These are phyloP conservation scores for Anhinga anhinga DNA, from an alignment of 2,113 vertebrate species.

Conservation along the genomic window DNA sequence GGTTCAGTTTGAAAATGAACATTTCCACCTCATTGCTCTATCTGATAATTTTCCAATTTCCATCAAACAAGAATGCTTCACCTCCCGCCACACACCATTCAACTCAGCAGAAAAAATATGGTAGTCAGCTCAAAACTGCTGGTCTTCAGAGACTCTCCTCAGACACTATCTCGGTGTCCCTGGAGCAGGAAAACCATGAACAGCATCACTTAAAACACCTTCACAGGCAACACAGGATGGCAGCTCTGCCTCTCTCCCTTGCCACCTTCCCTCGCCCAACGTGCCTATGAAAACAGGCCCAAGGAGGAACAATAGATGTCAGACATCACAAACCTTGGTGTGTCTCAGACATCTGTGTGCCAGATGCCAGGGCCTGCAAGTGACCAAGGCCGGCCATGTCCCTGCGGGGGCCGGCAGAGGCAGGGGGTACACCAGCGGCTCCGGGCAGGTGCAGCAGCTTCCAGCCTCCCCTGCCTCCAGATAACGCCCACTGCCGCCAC, in stretches of 20 bases:
- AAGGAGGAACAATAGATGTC: background rate
- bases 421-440: accelerated
- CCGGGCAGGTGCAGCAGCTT: background rate
- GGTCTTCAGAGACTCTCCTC: background rate
- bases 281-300: background rate
- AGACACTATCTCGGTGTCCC: background rate
- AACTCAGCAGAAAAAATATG: background rate
- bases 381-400: accelerated
- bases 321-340: background rate
- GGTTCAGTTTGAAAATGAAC: background rate
- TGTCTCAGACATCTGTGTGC: background rate
- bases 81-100: background rate
- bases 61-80: background rate
- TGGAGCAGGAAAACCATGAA: background rate
- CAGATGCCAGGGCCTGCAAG: too few species aligned
- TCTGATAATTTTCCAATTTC: background rate
- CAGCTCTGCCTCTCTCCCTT: background rate
- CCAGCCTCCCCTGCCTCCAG: background rate
- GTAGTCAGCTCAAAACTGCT: background rate
- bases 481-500: background rate
- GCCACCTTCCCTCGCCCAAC: background rate
- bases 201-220: background rate
- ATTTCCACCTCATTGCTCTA: background rate
- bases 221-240: background rate
- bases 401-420: accelerated